phyloP scores from a whole-genome alignment of 2,888 invertebrate genomes.

The Lasioglossum calceatum region DNA sequence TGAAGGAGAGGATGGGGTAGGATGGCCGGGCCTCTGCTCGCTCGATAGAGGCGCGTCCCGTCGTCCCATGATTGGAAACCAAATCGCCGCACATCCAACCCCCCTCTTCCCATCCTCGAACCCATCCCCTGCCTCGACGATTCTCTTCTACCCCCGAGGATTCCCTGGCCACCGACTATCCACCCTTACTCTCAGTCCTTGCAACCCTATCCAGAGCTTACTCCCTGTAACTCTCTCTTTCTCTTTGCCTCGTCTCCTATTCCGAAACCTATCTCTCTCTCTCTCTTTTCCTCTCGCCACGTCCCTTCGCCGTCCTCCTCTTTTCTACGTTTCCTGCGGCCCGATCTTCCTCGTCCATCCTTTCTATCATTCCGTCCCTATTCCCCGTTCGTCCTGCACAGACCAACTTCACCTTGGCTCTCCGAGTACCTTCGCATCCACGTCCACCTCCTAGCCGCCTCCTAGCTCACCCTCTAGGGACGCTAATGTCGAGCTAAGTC shows the following conservation, averaged over 20 bases:
- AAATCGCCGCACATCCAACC: constrained; percentile 84
- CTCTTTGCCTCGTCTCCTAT: constrained; percentile 44
- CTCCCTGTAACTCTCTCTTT: constrained; percentile 66
- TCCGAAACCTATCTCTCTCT: constrained; percentile 34
- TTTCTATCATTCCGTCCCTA: constrained; percentile 52
- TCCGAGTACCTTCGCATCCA: constrained; percentile 65
- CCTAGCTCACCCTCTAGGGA: constrained; percentile 76
- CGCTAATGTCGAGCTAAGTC: constrained; percentile 84
- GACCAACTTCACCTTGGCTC: constrained; percentile 61
- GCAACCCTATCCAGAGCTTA: constrained; percentile 77
- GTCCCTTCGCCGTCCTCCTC: constrained; percentile 39
- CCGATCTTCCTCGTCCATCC: constrained; percentile 24
- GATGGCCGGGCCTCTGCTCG: constrained; percentile 83
- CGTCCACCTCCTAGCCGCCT: constrained; percentile 64
- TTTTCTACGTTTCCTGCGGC: constrained; percentile 24
- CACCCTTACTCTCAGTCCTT: constrained; percentile 77
- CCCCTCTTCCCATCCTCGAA: constrained; percentile 64
- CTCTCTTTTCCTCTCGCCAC: constrained; percentile 18
- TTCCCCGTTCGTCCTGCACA: constrained; percentile 38
- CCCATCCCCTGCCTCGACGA: constrained; percentile 62
- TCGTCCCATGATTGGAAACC: constrained; percentile 85
- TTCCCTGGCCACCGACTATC: constrained; percentile 69
- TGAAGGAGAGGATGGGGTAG: constrained; percentile 79
- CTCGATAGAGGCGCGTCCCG: constrained; percentile 84
- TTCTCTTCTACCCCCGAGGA: constrained; percentile 62